phyloP scores from a whole-genome alignment of 2,113 vertebrate species.

The Mus spicilegus region DNA sequence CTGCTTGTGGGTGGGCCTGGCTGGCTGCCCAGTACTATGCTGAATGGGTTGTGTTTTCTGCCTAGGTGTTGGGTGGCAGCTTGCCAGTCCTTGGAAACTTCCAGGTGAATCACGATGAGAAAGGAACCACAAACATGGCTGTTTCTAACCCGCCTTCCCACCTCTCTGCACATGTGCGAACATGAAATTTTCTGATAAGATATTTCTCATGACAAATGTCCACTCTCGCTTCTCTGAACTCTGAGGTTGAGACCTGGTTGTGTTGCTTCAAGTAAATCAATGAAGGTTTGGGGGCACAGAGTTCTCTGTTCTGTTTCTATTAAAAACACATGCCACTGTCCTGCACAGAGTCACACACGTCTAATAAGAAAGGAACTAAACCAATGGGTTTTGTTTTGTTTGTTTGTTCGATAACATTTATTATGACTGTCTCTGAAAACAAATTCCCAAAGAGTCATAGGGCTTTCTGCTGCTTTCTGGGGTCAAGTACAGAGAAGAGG shows the following conservation, averaged over 20 bases:
- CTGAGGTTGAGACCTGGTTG: neutral
- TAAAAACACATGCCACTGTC: neutral
- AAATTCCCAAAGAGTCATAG: neutral
- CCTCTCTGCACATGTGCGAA: neutral
- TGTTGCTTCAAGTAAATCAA: neutral
- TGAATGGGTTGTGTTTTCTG: neutral
- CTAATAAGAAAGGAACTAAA: neutral
- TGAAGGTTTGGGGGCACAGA: neutral
- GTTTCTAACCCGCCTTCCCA: neutral
- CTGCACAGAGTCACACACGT: neutral
- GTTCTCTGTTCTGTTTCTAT: neutral
- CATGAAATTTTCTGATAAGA: neutral
- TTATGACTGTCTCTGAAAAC: neutral
- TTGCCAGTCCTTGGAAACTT: neutral
- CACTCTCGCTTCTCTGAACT: neutral
- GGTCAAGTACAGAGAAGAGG: neutral
- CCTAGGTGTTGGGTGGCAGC: neutral
- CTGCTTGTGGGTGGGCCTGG: neutral
- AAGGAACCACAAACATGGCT: neutral
- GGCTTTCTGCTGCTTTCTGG: neutral
- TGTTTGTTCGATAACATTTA: conserved; percentile 24
- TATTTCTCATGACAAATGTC: neutral
- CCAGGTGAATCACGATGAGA: neutral
- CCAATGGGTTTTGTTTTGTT: neutral
- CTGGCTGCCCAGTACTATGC: neutral